phyloP scores from a whole-genome alignment of 2,797 vertebrate genomes.

The Chloroceryle inda region DNA sequence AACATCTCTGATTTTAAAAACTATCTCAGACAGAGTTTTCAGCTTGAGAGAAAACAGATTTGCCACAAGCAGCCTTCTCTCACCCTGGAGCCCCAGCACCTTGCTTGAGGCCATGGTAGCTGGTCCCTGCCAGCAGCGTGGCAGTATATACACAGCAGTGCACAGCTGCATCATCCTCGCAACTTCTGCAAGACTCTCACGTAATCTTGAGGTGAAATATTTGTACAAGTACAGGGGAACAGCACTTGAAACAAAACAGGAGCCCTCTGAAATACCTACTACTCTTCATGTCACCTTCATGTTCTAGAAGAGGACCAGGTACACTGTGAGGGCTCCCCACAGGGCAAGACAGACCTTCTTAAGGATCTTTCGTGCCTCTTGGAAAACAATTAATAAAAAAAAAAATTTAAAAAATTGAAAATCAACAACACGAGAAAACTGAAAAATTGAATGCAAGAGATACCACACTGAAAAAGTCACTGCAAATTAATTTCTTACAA shows the following conservation, averaged over 20 bases:
- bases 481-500: neutral
- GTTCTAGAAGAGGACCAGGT: neutral
- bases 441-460: neutral
- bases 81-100: accelerated
- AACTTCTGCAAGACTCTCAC: neutral
- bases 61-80: neutral
- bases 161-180: neutral
- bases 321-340: neutral
- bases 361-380: neutral
- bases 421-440: neutral
- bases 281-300: neutral
- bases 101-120: accelerated
- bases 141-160: neutral
- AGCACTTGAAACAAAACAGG: neutral
- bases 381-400: neutral
- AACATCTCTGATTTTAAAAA: conserved; percentile 1
- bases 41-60: neutral
- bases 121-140: accelerated
- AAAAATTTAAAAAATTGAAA: neutral
- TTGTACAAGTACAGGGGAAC: neutral
- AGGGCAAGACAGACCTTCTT: neutral
- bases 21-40: neutral
- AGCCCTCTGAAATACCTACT: neutral
- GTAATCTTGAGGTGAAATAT: neutral
- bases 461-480: neutral